phyloP scores from a whole-genome alignment of 2,797 vertebrate genomes.

The Epinephelus awoara region DNA sequence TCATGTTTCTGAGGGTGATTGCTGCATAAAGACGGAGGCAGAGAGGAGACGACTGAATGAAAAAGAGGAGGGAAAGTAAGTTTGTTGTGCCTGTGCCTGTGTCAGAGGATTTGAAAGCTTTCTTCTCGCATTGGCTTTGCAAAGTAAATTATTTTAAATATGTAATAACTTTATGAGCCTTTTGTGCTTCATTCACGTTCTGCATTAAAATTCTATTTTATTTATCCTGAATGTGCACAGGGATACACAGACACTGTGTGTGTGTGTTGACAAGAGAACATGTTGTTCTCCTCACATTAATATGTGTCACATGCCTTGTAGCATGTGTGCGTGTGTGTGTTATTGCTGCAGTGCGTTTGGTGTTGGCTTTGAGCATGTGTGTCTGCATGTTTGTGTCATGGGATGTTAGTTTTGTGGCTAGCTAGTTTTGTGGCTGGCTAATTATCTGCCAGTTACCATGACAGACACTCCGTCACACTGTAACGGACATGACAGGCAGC shows the following conservation, averaged over 20 bases:
- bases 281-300: background rate
- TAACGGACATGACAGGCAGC: conserved; percentile 18
- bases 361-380: background rate
- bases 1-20: background rate
- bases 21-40: conserved; percentile 1
- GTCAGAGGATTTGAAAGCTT: background rate
- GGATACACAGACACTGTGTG: background rate
- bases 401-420: conserved; percentile 37
- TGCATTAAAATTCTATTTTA: background rate
- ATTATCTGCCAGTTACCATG: conserved; percentile 31
- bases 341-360: background rate
- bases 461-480: conserved; percentile 18
- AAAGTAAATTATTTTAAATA: background rate
- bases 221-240: background rate
- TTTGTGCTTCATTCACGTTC: background rate
- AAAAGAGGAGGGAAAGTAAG: background rate
- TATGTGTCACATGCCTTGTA: background rate
- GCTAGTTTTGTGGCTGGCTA: conserved; percentile 26
- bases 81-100: background rate
- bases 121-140: background rate
- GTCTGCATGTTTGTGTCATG: conserved; percentile 23
- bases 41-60: background rate
- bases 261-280: background rate
- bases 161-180: background rate
- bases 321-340: background rate